Base-by-base conservation (phyloP, 37 sponge, comb jelly and placozoan species). In the Diacarnus erythraeanus region DNA sequence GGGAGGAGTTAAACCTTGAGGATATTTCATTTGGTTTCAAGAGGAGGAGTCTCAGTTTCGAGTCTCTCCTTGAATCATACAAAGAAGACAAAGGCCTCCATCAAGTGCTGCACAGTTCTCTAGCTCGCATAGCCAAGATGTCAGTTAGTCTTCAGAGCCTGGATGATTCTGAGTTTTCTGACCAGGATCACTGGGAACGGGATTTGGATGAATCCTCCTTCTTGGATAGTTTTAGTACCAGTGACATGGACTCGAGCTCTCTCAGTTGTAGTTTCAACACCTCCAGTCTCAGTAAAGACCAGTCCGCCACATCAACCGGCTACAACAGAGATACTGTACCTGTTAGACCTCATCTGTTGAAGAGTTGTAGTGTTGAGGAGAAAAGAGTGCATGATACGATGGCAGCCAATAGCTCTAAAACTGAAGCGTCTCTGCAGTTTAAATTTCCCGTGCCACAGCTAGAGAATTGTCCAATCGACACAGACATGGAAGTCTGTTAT, bases 11-110 rank as follows among this genome's bases (percentile, higher is more conserved):
- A 6, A 26, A 20, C 22, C 22, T 60, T 17, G 61, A 60, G 61
- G 61, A 60, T 60, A 60, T 60, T 25, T 26, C 61, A 25, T 60
- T 60, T 60, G 27, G 61, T 25, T 60, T 60, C 61, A 60, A 25
- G 27, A 17, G 61, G 4, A 17, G 61, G 3, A 60, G 61, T 17
- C 6, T 20, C 4, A 60, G 61, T 60, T 60, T 60, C 22, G 61
- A 60, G 27, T 26, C 61, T 20, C 23, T 60, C n/a, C 22, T 60
- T 17, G 27, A 60, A 17, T 47, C 51, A 6, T 47, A 47, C 12
- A 47, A 47, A 12, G 51, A 47, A 6, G 51, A 47, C 51, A 12
- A 47, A 12, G 51, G 51, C 6, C 51, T 47, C 51, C 51, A 47
- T 15, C 51, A 12, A 6, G 12, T 47, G 10, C 12, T 47, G 51